Percentiles rank a stretch among this genome's conserved stretches.
Evolutionary conservation across 2,113 vertebrate genomes (phyloP).

Genomic region (Caranx ignobilis): DNA sequence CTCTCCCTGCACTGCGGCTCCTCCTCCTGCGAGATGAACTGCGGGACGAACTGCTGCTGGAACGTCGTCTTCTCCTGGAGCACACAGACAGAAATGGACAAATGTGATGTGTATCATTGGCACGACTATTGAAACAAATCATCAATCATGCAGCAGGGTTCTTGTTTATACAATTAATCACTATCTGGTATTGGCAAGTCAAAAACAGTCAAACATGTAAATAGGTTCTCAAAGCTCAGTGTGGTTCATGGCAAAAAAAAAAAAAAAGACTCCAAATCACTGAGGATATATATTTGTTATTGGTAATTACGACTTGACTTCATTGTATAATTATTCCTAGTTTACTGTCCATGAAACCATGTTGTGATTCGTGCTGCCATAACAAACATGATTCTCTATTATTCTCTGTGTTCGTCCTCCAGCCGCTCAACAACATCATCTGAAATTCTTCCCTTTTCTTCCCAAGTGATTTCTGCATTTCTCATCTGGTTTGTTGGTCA

Average conservation of each 20-base stretch:
- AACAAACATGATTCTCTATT: neutral
- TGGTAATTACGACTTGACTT: neutral
- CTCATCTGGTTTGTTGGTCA: constrained; percentile 38
- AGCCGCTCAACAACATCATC: neutral
- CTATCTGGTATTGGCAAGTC: constrained; percentile 17
- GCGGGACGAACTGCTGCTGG: constrained; percentile 95
- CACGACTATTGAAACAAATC: constrained; percentile 24
- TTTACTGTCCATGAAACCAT: constrained; percentile 11
- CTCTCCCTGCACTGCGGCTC: constrained; percentile 88
- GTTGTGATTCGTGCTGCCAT: neutral
- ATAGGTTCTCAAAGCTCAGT: constrained; percentile 7
- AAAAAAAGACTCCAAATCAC: neutral
- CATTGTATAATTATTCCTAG: neutral
- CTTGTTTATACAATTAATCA: constrained; percentile 19
- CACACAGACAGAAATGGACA: constrained; percentile 18
- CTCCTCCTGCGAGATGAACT: constrained; percentile 91
- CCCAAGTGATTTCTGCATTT: constrained; percentile 36
- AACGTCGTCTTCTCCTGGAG: constrained; percentile 89
- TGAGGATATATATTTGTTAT: neutral
- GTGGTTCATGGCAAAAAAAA: neutral
- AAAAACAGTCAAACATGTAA: constrained; percentile 5
- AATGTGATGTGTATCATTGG: constrained; percentile 10
- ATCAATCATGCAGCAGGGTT: constrained; percentile 4
- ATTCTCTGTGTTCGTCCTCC: constrained; percentile 7
- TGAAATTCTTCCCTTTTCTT: constrained; percentile 28